phyloP scores from a whole-genome alignment of 2,113 vertebrate genomes.

The Misgurnus mizolepis region DNA sequence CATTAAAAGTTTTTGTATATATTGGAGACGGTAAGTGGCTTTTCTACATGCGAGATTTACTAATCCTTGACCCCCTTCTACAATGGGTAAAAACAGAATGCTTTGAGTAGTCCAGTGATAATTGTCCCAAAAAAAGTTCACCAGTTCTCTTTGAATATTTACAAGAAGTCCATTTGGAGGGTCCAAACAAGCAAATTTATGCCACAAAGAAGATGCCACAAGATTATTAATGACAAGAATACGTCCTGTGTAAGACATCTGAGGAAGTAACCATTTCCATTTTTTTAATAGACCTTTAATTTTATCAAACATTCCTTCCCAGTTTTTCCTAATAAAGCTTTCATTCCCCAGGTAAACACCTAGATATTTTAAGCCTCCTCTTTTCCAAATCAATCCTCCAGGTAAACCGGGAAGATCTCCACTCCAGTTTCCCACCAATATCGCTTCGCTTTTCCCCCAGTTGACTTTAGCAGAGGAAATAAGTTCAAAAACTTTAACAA shows the following conservation, averaged over 20 bases:
- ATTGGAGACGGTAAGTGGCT: neutral
- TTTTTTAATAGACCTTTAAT: neutral
- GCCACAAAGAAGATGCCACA: constrained; percentile 7
- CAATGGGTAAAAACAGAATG: neutral
- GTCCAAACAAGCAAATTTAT: neutral
- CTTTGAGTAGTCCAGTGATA: neutral
- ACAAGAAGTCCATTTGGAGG: constrained; percentile 1
- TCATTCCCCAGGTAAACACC: too few species aligned
- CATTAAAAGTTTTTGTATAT: neutral
- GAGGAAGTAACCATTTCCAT: constrained; percentile 11
- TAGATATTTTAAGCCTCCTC: too few species aligned
- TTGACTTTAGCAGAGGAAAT: neutral
- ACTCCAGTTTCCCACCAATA: too few species aligned
- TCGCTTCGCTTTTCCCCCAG: neutral
- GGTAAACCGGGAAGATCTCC: too few species aligned
- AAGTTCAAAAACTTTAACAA: neutral
- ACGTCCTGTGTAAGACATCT: too few species aligned
- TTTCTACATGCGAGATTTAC: neutral
- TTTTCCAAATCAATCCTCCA: too few species aligned
- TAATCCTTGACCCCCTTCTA: neutral
- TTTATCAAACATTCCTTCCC: neutral
- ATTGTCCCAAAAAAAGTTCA: constrained; percentile 14
- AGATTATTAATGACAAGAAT: too few species aligned
- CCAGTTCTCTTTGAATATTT: neutral
- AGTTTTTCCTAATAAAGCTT: neutral